Percentiles rank a stretch among this genome's conserved stretches.
Evolutionary conservation across 2,888 invertebrate species (phyloP).

Genomic region (Epistrophe eligans): DNA sequence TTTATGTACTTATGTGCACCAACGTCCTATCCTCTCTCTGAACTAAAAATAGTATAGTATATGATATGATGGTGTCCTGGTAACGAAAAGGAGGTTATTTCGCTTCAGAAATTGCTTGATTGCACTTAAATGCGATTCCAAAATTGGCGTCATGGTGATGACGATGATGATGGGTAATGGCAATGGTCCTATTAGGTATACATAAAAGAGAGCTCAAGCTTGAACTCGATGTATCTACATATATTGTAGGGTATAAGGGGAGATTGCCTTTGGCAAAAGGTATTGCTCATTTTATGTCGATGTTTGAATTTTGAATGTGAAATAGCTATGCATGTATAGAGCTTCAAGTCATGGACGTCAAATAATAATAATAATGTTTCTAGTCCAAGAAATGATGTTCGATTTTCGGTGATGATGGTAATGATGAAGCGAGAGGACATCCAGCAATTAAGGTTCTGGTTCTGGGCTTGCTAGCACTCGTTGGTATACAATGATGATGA

Average conservation of each 20-base stretch:
- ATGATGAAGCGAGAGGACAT: constrained; percentile 7
- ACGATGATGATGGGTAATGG: neutral
- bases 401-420: constrained; percentile 44
- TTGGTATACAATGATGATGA: neutral
- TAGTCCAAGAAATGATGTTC: constrained; percentile 72
- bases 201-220: neutral
- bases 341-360: constrained; percentile 25
- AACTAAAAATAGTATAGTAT: neutral
- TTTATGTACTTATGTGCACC: constrained; percentile 20
- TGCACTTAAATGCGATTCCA: constrained; percentile 75
- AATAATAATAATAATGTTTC: constrained; percentile 37
- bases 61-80: neutral
- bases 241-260: neutral
- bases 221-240: neutral
- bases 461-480: neutral
- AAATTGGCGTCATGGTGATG: constrained; percentile 58
- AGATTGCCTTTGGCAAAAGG: constrained; percentile 42
- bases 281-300: constrained; percentile 22
- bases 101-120: constrained; percentile 70
- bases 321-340: neutral
- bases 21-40: constrained; percentile 20
- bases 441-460: neutral
- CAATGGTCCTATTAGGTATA: neutral
- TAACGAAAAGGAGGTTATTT: constrained; percentile 30
- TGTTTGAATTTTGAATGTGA: constrained; percentile 28